Evolutionary conservation across 2,888 invertebrate species (phyloP), one percentile per base, ranked within the genome.

Genomic region (Leucophenga maculata): DNA sequence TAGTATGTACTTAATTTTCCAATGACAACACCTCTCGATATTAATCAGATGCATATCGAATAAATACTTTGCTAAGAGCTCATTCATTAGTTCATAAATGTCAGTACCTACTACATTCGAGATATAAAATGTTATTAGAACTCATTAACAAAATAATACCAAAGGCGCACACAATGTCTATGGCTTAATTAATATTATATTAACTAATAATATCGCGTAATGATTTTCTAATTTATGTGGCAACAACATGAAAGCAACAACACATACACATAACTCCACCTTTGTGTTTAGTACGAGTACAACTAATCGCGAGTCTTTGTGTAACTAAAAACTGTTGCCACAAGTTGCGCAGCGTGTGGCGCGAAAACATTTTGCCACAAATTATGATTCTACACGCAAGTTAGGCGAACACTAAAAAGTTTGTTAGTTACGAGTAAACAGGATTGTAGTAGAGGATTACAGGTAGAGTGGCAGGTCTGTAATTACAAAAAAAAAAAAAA

Each of bases 151-250:
- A 14, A 57, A 20, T 57, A 13, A 22, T 13, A 18, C 31, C 57
- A 8, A 9, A 57, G 3, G 0, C 22, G 22, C 57, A 1, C 26
- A 4, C 26, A 26, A 26, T 26, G n/a, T 26, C 3, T 26, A 74
- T 73, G 67, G 72, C 74, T 78, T 82, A 79, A 82, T 80, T 80
- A 71, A 79, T 78, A 72, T 74, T 72, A 20, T 26, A 78, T 82
- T 80, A 78, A 71, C 65, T 71, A 69, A 70, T 68, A 71, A 75
- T 78, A 68, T 69, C 72, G 70, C 68, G 67, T 72, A 72, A 77
- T 78, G 77, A 70, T 65, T 73, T 73, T 72, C 70, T 69, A 80
- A 72, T 77, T 77, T 72, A 76, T 76, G 74, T 76, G 64, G 50
- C 32, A 69, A 71, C 74, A 69, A 68, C 72, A 71, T 11, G 22